Base-by-base conservation (phyloP, 2,113 vertebrate genomes). In the Corythornis cristatus region DNA sequence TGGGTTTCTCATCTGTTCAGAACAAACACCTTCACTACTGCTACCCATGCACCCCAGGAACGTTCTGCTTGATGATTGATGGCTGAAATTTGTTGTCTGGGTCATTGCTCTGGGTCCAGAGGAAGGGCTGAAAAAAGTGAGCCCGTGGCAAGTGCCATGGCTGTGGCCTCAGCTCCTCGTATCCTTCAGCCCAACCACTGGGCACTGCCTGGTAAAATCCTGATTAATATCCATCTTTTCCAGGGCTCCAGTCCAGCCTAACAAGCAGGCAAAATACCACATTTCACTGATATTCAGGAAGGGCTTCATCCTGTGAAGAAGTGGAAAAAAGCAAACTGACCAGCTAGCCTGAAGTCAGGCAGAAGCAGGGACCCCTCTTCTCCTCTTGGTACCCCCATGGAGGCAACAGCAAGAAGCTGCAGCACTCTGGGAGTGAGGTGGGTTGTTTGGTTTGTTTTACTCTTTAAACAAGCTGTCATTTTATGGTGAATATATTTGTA, bases 121-220 rank as follows among this genome's bases (percentile, higher is more conserved):
- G 25, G 53, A 51, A 61, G 3, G 12, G 16, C 25, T 51, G 66
- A 14, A 76, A 15, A 40, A 67, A 66, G 42, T 1, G 11, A 6
- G 21, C 12, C 45, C 0, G 1, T 5, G 9, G 28, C 13, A n/a
- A 42, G 21, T 35, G 18, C 15, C 5, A 1, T 3, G 4, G 48
- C 11, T 43, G 28, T 2, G 2, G 23, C 28, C 28, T 35, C 43
- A 45, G 46, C 53, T 42, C 26, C n/a, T 51, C 16, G 11, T 40
- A 8, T 25, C 22, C 77, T 42, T 57, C 79, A 71, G 58, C 70
- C 35, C 29, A 26, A 2, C 10, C 26, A 2, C 10, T 11, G 8
- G 3, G 7, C 21, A 14, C 4, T 11, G 31, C 18, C 61, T n/a
- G 3, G 37, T 20, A 21, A 31, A 56, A n/a, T 28, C 28, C 23